Base-by-base conservation (phyloP, 1,140 invertebrate species). In the Drosophila pandora region DNA sequence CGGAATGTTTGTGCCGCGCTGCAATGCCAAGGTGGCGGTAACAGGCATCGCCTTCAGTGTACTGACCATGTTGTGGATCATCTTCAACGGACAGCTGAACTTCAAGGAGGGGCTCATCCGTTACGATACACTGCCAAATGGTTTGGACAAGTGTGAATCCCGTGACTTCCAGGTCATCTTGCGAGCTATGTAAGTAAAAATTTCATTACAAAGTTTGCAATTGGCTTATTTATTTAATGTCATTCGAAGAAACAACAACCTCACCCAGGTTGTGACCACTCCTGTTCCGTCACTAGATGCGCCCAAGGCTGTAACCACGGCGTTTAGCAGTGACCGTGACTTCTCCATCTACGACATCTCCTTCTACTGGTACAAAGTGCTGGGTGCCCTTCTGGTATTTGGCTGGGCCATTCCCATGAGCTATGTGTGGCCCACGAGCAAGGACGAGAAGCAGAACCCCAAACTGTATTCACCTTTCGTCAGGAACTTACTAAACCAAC, bases 11-110 rank as follows among this genome's bases (percentile, higher is more conserved):
- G 94, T 95, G 54, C 95, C 95, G 0, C 93, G 92, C 68, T 94
- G 94, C 1, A 95, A 95, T 87, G 92, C 93, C 10, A 92, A 90
- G 87, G 95, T 95, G 25, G 96, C 96, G 0, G 92, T 95, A 54
- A 92, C 92, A 10, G 96, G 96, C 9, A 94, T 95, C 0, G 30
- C 96, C 0, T 88, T 93, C 13, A 94, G 95, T 67, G 90, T 97
- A 4, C 77, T 92, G 2, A 92, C 95, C 17, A 94, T 96, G 70
- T 93, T 95, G 5, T 97, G 95, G 95, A 94, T 97, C 41, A 96
- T 96, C 2, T 92, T 97, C 34, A 96, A 96, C 8, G 94, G 95
- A 1, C 95, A 97, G 90, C 91, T 95, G 2, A 93, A 94, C 43
- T 94, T 95, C 47, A 94, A 94, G n/a, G 92, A 88, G 2, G 94